Base-by-base conservation (phyloP, 2,113 vertebrate species). In the Scomber japonicus region DNA sequence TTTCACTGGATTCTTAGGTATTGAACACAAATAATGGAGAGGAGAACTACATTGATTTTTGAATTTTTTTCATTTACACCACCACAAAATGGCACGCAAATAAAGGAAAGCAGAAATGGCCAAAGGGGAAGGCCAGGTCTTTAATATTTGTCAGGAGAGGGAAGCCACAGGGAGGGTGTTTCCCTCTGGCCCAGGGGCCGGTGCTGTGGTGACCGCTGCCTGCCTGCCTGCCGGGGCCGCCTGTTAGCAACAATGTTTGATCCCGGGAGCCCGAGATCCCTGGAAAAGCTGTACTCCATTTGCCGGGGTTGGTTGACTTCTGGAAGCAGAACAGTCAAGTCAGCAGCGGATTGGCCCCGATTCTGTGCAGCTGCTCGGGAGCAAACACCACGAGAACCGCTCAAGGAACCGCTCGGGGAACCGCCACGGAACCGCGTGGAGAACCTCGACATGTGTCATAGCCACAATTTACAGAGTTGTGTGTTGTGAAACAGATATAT, bases 81-180 rank as follows among this genome's bases (percentile, higher is more conserved):
- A 72, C 90, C 92, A 75, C 89, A 90, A 90, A 83, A 92, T 92
- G 91, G 93, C 91, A 93, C 69, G 30, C 83, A 90, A 89, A 90
- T 93, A 92, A 94, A 94, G 88, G 78, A 81, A 80, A 89, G 76
- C 67, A 83, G 78, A 85, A 88, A 82, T 80, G 85, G 85, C 90
- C 78, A 91, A 80, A 92, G 83, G 75, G 84, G 88, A 94, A 94
- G 91, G 88, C 89, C 87, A 85, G 88, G 91, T 95, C 95, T 96
- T 95, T 96, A 95, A 96, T 95, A 96, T 96, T 94, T 95, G 94
- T 94, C 85, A 92, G 93, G 84, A 91, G 91, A 94, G 91, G 90
- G 86, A 94, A 94, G 89, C 95, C 95, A 78, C 94, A 95, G 89
- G 64, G 89, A 94, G 95, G 95, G 95, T 94, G 94, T 94, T 91